Evolutionary conservation across 1,140 invertebrate species (phyloP).

Genomic region (Anastrepha obliqua): DNA sequence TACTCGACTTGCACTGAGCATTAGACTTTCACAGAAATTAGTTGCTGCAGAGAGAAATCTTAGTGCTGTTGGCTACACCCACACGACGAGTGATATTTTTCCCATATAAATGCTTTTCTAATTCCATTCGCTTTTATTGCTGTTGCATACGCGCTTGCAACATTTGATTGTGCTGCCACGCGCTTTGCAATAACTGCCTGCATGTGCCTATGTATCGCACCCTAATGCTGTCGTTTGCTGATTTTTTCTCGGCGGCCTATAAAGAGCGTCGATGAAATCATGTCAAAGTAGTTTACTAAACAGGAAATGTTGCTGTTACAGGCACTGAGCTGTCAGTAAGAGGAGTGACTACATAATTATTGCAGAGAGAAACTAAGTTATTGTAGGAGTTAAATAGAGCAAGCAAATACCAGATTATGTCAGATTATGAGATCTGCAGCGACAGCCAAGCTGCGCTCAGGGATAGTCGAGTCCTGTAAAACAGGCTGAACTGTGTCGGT

Average conservation of each 20-base stretch:
- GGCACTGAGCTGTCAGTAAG: background rate
- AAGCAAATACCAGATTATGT: background rate
- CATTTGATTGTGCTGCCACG: background rate
- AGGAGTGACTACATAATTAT: conserved; percentile 20
- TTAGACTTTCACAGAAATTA: background rate
- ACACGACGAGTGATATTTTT: background rate
- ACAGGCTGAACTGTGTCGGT: too few relatives aligned
- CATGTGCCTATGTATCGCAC: background rate
- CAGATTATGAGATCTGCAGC: too few relatives aligned
- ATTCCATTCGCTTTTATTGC: background rate
- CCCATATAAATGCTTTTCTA: conserved; percentile 30
- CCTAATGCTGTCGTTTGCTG: background rate
- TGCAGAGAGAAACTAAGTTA: background rate
- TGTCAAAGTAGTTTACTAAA: background rate
- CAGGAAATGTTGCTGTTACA: conserved; percentile 18
- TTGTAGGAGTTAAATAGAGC: background rate
- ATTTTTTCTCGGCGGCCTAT: background rate
- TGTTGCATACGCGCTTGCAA: background rate
- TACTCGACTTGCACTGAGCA: too few relatives aligned
- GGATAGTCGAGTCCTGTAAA: too few relatives aligned
- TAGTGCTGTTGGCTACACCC: conserved; percentile 11
- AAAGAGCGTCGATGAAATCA: background rate
- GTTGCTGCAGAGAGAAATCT: background rate
- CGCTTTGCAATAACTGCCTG: background rate
- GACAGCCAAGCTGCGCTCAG: too few relatives aligned